Base-by-base conservation (phyloP, 2,113 vertebrate species). In the Mungos mungo region DNA sequence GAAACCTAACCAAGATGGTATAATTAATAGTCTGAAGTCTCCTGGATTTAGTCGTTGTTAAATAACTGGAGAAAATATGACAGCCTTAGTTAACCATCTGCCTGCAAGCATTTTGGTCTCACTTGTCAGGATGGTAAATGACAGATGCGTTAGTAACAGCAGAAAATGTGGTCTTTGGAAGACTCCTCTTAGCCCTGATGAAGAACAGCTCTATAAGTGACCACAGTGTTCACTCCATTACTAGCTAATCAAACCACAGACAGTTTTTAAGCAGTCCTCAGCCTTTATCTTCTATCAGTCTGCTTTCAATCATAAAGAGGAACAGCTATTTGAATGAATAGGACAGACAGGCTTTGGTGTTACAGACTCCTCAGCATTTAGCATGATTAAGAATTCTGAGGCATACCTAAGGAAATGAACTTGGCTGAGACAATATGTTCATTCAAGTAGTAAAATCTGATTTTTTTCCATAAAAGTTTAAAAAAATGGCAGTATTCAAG, bases 301-400 rank as follows among this genome's bases (percentile, higher is more conserved):
- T 80, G 87, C n/a, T 92, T 98, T 96, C 71, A 82, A 7, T 84
- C 71, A 87, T 29, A 25, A 68, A 15, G n/a, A 54, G 35, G 29
- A 90, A 31, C 6, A 90, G 9, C n/a, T 74, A 4, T 90, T 71
- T 88, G 71, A 88, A 63, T 76, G 15, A 74, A 15, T 63, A 38
- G n/a, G 31, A 66, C n/a, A 90, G 69, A 16, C 38, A 69, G 38
- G 23, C 31, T 87, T 90, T 45, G 16, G 23, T 90, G 4, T 66
- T 88, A 25, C 15, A 7, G 9, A 81, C 47, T 86, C 47, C 94
- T 95, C 27, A 71, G 50, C 72, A 38, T 69, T 63, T 60, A 69
- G 45, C 25, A 63, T 50, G 60, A 92, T 88, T 57, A 83, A 71
- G 63, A 33, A 91, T 12, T 69, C 47, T n/a, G 47, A 47, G 38